These are phyloP conservation scores for Peromyscus maniculatus DNA, from an alignment of 2,113 vertebrate species.

Conservation along the genomic window DNA sequence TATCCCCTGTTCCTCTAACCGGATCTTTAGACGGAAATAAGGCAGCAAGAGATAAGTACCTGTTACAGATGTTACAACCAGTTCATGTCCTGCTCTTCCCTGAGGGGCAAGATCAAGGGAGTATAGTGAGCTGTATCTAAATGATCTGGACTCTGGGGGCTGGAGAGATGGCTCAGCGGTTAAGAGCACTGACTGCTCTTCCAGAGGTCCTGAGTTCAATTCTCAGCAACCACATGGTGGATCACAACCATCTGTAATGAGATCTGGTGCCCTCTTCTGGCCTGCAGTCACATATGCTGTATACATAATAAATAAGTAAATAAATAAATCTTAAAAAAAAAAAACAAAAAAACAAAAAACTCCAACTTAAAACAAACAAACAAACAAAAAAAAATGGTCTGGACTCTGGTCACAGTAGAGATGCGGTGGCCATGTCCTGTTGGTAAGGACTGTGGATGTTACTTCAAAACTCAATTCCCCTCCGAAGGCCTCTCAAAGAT, in stretches of 20 bases:
- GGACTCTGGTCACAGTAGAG: constrained; percentile 13
- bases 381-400: neutral
- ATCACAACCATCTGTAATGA: too few species aligned
- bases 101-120: neutral
- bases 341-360: too few species aligned
- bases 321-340: too few species aligned
- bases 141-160: neutral
- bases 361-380: too few species aligned
- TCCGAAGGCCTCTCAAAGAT: neutral
- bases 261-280: too few species aligned
- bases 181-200: too few species aligned
- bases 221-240: too few species aligned
- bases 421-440: neutral
- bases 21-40: constrained; percentile 62
- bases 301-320: too few species aligned
- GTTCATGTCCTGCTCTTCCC: neutral
- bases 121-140: neutral
- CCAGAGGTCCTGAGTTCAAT: too few species aligned
- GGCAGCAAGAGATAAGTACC: constrained; percentile 60
- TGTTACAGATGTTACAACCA: constrained; percentile 33
- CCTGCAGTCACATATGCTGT: too few species aligned
- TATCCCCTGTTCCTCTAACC: constrained; percentile 56
- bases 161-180: too few species aligned
- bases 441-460: neutral
- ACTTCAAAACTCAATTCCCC: constrained; percentile 31